Evolutionary conservation across 2,888 invertebrate genomes (phyloP), one percentile per base, ranked within the genome.

Genomic region (Cataglyphis albicans): DNA sequence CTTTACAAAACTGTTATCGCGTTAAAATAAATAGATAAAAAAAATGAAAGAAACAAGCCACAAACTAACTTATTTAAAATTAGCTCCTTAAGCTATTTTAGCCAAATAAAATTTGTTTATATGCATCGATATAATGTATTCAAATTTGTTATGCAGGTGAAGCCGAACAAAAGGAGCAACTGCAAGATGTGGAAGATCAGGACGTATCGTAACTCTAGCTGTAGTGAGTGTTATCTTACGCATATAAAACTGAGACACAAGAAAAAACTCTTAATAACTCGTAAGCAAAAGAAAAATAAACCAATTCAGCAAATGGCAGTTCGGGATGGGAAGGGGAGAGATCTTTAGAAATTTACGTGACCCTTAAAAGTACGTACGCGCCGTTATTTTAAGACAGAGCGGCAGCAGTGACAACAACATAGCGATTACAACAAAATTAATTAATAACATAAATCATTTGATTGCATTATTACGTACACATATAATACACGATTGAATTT

Each of bases 131-230:
- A 76, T 18, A 48, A 38, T 25, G 57, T 38, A n/a, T 67, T 15
- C 82, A 18, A 18, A 35, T 44, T 64, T 86, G 35, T 87, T 87
- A 21, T 52, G 21, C 81, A 98, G 98, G 97, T 94, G 98, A 98
- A 95, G 97, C 97, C 90, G 98, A 98, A 95, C 97, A 97, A 94
- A 98, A 98, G 96, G 98, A 98, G 95, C 97, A 97, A 95, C 96
- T 98, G 95, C 98, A 98, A 95, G 98, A 98, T 95, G 98, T 97
- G 94, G 98, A 98, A 95, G 98, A 98, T 95, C 98, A 98, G 96
- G 98, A 98, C 96, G 98, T 98, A 96, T 98, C 98, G 97, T 98
- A 98, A 98, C 97, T 96, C 92, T 94, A 94, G 93, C 92, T 93
- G 93, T 94, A 94, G 94, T 94, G 94, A 94, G 94, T 94, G 94